Evolutionary conservation across 2,888 invertebrate species (phyloP).

Genomic region (Colostygia pectinataria): DNA sequence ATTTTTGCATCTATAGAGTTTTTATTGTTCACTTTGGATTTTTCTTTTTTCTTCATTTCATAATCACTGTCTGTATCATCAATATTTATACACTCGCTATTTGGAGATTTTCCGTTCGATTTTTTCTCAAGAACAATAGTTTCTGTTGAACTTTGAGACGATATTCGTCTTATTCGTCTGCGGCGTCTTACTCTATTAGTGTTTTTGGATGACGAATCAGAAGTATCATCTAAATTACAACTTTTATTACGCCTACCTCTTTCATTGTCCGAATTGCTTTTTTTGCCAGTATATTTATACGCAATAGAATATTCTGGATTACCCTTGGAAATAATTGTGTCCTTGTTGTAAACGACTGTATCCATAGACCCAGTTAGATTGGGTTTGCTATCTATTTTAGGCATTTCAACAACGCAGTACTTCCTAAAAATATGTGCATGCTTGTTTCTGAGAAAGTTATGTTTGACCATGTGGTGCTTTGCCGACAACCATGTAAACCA

Average conservation of each 20-base stretch:
- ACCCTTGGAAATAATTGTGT: constrained; percentile 49
- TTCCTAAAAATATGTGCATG: constrained; percentile 44
- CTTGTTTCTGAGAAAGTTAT: constrained; percentile 34
- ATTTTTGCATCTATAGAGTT: background rate
- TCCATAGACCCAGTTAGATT: constrained; percentile 53
- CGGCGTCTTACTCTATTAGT: constrained; percentile 24
- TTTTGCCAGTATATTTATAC: constrained; percentile 41
- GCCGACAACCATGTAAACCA: constrained; percentile 22
- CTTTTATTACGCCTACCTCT: background rate
- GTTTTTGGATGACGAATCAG: constrained; percentile 14
- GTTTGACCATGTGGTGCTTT: constrained; percentile 25
- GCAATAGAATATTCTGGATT: constrained; percentile 46
- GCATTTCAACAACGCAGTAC: constrained; percentile 50
- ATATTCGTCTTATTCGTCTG: constrained; percentile 39
- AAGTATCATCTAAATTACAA: constrained; percentile 5
- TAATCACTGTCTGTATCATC: constrained; percentile 58
- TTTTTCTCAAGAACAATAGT: constrained; percentile 46
- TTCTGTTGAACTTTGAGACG: constrained; percentile 52
- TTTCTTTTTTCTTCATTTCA: constrained; percentile 30
- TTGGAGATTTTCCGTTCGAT: constrained; percentile 11
- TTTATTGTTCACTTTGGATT: background rate
- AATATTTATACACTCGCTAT: constrained; percentile 55
- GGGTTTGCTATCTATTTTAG: constrained; percentile 51
- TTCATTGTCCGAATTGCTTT: constrained; percentile 39
- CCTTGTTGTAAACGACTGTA: constrained; percentile 48